Percentiles rank a stretch among this genome's conserved stretches.
These are phyloP conservation scores for Drosophila gaucha DNA, from an alignment of 2,888 invertebrate species.

Conservation along the genomic window DNA sequence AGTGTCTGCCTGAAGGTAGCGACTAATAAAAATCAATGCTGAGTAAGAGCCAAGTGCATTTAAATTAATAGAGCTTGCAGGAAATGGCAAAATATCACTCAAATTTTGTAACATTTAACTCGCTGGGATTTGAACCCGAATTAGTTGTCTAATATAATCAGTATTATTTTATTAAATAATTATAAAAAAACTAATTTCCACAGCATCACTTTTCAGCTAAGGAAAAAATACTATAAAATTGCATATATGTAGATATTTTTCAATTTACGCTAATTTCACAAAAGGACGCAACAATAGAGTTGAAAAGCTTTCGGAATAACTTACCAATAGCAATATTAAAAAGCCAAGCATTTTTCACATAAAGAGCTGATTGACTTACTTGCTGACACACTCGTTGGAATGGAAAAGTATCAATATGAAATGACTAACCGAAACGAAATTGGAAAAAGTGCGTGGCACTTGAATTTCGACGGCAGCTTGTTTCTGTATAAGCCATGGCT, in stretches of 20 bases:
- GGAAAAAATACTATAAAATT: no score
- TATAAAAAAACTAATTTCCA: no score
- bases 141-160: no score
- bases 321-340: slow-evolving; percentile 10
- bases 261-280: background rate
- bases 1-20: slow-evolving; percentile 10
- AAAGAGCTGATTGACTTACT: slow-evolving; percentile 53
- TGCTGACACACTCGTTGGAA: background rate
- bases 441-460: slow-evolving; percentile 41
- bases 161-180: no score
- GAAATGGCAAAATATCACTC: background rate
- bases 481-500: slow-evolving; percentile 10
- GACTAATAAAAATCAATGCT: slow-evolving; percentile 15
- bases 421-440: slow-evolving; percentile 45
- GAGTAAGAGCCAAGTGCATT: background rate
- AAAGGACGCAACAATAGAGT: background rate
- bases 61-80: background rate
- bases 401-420: slow-evolving; percentile 40
- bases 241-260: no score
- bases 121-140: background rate
- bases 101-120: background rate
- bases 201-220: no score
- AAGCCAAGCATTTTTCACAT: slow-evolving; percentile 23
- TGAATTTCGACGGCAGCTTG: slow-evolving; percentile 13
- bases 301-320: background rate